Conservation (phyloP, 2,797 vertebrate species). For the Ciconia nigra region DNA sequence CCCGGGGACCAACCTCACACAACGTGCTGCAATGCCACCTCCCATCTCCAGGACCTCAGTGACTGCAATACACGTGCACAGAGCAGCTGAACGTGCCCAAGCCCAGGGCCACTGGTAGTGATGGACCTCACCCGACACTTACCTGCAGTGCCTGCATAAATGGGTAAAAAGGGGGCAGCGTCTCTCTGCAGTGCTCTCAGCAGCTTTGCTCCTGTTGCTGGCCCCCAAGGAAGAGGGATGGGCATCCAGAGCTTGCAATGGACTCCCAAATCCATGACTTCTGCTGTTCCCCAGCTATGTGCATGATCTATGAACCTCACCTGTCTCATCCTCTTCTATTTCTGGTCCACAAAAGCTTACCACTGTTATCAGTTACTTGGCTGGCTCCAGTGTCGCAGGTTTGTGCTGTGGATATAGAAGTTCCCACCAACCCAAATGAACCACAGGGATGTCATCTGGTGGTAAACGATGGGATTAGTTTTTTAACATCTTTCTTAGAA, state of each 20-base stretch:
- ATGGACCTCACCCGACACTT: fast-evolving
- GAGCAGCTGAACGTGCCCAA: not conserved
- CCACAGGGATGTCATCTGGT: not conserved
- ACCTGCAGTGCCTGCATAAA: not conserved
- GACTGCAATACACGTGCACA: not conserved
- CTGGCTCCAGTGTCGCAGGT: not conserved
- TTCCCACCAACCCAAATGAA: not conserved
- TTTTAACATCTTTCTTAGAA: not conserved
- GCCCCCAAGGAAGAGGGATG: not conserved
- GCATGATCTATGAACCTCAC: not conserved
- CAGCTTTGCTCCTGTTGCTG: not conserved
- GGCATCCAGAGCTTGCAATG: not conserved
- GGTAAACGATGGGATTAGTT: not conserved
- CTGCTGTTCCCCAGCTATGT: not conserved
- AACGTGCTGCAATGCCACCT: not conserved
- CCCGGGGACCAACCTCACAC: not conserved
- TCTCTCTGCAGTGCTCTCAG: not conserved
- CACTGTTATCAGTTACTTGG: not conserved
- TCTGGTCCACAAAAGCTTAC: not conserved
- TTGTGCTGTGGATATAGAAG: not conserved
- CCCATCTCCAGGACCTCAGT: not conserved
- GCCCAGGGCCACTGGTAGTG: not conserved
- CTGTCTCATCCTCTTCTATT: not conserved
- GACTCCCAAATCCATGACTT: not conserved
- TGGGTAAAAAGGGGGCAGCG: not conserved